Conservation (phyloP, 2,113 vertebrate species). For the Gadus chalcogrammus region DNA sequence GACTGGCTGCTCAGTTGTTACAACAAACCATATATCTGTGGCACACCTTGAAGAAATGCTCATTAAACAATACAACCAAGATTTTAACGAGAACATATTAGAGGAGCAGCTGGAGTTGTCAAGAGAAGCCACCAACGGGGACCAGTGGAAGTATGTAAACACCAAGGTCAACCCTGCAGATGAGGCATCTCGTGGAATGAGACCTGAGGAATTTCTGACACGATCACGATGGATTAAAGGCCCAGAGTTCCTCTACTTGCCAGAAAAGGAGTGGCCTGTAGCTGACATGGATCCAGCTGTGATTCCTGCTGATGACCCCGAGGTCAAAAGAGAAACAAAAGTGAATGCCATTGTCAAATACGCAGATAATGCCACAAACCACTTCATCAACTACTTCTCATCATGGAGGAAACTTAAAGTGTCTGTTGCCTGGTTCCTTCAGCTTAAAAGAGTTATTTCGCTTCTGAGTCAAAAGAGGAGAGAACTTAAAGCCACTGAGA, state of each 20-base stretch:
- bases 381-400: too few species aligned
- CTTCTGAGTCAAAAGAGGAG: too few species aligned
- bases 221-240: conserved; percentile 1
- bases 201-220: not conserved
- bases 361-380: too few species aligned
- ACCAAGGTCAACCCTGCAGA: not conserved
- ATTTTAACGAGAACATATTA: not conserved
- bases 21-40: not conserved
- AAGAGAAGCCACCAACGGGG: not conserved
- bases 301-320: too few species aligned
- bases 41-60: not conserved
- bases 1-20: not conserved
- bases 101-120: not conserved
- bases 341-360: not conserved
- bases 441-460: too few species aligned
- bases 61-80: not conserved
- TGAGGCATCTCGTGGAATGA: not conserved
- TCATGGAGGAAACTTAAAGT: too few species aligned
- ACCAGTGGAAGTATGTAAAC: not conserved
- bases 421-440: too few species aligned
- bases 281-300: not conserved
- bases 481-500: too few species aligned
- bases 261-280: not conserved
- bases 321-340: too few species aligned
- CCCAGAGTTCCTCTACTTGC: conserved; percentile 12